These are phyloP conservation scores for Trichosurus vulpecula DNA, from an alignment of 2,797 vertebrate genomes.

Conservation along the genomic window DNA sequence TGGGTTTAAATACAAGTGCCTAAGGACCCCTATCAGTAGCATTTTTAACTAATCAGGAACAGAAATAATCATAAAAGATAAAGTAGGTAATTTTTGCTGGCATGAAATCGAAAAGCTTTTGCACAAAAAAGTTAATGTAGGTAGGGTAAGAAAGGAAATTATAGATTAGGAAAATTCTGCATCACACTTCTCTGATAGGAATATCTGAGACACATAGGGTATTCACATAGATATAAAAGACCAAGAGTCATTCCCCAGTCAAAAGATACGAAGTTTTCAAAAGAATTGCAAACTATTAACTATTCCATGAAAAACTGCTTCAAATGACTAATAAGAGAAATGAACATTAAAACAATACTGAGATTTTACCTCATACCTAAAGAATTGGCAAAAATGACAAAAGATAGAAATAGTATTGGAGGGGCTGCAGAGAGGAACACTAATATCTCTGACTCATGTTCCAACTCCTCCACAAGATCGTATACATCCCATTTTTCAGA, in stretches of 20 bases:
- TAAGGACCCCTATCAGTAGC: no score
- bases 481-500: background rate
- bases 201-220: no score
- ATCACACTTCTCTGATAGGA: background rate
- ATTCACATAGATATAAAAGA: background rate
- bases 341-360: no score
- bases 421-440: background rate
- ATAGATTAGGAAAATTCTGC: background rate
- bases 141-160: background rate
- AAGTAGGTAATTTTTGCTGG: background rate
- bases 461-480: background rate
- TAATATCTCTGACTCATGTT: background rate
- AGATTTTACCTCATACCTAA: no score
- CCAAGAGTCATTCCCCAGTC: no score
- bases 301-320: no score
- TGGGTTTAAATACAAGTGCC: no score
- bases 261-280: background rate
- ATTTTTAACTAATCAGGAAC: background rate
- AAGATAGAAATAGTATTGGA: background rate
- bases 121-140: background rate
- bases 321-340: no score
- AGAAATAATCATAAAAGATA: background rate
- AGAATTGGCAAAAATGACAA: no score
- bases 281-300: background rate
- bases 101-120: background rate